Conservation (phyloP, 2,113 vertebrate species). For the Morone saxatilis region DNA sequence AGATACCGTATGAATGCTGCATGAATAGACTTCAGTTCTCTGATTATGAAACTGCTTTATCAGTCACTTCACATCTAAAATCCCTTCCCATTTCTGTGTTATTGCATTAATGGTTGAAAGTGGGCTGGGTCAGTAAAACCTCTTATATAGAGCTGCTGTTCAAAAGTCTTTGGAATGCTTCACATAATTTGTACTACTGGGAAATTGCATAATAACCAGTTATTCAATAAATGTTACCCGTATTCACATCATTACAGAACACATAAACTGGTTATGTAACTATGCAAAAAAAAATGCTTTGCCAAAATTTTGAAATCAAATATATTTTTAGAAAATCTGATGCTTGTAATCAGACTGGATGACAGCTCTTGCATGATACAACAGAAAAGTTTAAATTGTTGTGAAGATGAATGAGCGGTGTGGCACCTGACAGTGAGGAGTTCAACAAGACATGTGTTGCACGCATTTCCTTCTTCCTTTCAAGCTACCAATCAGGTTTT, state of each 20-base stretch:
- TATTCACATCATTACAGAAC: background rate
- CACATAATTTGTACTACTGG: background rate
- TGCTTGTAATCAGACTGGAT: constrained; percentile 1
- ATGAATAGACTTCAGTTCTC: background rate
- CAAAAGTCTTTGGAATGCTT: background rate
- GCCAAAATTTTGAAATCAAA: background rate
- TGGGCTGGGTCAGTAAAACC: background rate
- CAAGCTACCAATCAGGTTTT: constrained; percentile 52
- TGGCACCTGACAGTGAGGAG: constrained; percentile 30
- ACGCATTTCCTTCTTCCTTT: constrained; percentile 35
- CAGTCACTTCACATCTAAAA: background rate
- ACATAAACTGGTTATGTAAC: background rate
- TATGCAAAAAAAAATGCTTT: background rate
- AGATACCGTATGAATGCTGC: constrained; percentile 1
- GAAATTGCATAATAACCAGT: background rate
- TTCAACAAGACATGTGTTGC: constrained; percentile 28
- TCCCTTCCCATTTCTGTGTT: background rate
- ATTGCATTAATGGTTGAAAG: background rate
- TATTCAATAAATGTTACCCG: constrained; percentile 4
- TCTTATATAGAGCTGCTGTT: background rate
- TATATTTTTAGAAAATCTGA: constrained; percentile 16
- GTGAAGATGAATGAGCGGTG: constrained; percentile 40
- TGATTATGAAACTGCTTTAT: constrained; percentile 18
- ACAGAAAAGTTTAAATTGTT: constrained; percentile 29
- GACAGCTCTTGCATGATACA: background rate